Evolutionary conservation across 1,140 invertebrate genomes (phyloP).

Genomic region (Ooceraea biroi): DNA sequence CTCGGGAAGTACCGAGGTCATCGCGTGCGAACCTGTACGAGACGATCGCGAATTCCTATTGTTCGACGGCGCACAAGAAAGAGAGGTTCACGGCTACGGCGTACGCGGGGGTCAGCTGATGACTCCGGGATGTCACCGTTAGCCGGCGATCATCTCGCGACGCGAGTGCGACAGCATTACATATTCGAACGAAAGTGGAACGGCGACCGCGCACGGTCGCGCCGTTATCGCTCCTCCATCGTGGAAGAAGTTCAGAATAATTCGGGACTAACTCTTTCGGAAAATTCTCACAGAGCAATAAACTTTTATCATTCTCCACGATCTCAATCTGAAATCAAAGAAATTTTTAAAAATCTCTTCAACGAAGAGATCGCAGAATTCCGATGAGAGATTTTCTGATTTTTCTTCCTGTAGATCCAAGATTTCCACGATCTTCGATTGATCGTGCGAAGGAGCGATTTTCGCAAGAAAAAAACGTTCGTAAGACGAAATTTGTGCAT

Average conservation of each 20-base stretch:
- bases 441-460: neutral
- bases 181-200: slow-evolving; percentile 62
- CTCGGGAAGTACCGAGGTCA: slow-evolving; percentile 81
- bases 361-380: neutral
- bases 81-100: slow-evolving; percentile 78
- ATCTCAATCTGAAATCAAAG: neutral
- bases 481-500: slow-evolving; percentile 10
- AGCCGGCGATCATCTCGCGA: slow-evolving; percentile 72
- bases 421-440: neutral
- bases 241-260: neutral
- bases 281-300: neutral
- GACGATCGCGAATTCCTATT: slow-evolving; percentile 79
- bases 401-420: neutral
- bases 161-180: slow-evolving; percentile 10
- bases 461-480: neutral
- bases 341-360: neutral
- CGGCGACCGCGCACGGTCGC: slow-evolving; percentile 16
- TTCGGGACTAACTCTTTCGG: neutral
- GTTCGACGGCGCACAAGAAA: slow-evolving; percentile 74
- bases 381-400: neutral
- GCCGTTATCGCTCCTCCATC: neutral
- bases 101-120: slow-evolving; percentile 74
- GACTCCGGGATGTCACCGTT: slow-evolving; percentile 78
- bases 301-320: neutral
- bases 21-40: slow-evolving; percentile 79